These are phyloP conservation scores for Drosophila elegans DNA, from an alignment of 1,140 invertebrate genomes.

Conservation along the genomic window DNA sequence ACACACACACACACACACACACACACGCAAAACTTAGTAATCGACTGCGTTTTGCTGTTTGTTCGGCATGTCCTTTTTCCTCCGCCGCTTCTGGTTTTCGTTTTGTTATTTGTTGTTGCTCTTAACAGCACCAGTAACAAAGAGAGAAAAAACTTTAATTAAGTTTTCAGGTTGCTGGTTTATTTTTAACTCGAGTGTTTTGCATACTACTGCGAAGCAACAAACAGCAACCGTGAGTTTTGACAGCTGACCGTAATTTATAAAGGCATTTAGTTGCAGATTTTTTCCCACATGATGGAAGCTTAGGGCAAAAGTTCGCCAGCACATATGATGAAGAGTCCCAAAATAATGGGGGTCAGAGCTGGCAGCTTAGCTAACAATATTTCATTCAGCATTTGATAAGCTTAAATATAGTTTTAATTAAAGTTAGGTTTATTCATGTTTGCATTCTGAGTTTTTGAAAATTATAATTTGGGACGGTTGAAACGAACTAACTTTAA, in stretches of 20 bases:
- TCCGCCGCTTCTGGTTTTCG: constrained; percentile 15
- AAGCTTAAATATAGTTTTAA: constrained; percentile 26
- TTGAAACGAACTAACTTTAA: constrained; percentile 18
- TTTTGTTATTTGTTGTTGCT: constrained; percentile 23
- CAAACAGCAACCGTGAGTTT: constrained; percentile 53
- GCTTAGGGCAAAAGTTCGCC: constrained; percentile 28
- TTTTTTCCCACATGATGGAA: constrained; percentile 45
- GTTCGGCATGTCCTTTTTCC: constrained; percentile 40
- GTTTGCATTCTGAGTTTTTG: background rate
- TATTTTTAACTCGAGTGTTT: constrained; percentile 69
- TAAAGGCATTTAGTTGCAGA: constrained; percentile 73
- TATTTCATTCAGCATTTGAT: constrained; percentile 18
- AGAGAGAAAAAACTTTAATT: constrained; percentile 67
- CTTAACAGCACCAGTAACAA: constrained; percentile 11
- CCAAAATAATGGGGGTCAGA: background rate
- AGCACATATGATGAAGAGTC: constrained; percentile 1
- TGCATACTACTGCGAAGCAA: constrained; percentile 57
- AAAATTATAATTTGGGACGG: background rate
- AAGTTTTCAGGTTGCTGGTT: constrained; percentile 77
- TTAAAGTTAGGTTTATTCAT: constrained; percentile 2
- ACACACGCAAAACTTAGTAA: constrained; percentile 22
- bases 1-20: constrained; percentile 3
- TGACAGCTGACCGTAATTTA: constrained; percentile 73
- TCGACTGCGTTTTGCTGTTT: constrained; percentile 46
- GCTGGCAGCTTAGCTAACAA: background rate